Conservation (phyloP, 1,140 invertebrate species). For the Drosophila funebris region DNA sequence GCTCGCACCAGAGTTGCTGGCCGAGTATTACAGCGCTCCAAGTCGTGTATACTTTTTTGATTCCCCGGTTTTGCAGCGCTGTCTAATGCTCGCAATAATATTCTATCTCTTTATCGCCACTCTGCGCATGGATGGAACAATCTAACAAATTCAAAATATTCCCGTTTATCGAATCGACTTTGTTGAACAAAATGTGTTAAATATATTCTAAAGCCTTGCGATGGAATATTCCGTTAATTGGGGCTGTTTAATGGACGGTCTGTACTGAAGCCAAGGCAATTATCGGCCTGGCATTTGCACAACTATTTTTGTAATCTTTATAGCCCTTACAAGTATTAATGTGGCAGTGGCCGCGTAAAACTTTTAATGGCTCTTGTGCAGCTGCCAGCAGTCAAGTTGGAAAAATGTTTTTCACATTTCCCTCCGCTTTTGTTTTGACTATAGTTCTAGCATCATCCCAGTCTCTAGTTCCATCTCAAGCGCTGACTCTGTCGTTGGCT, state of each 20-base stretch:
- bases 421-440: slow-evolving; percentile 57
- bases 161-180: neutral
- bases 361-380: slow-evolving; percentile 72
- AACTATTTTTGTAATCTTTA: slow-evolving; percentile 73
- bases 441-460: neutral
- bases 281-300: slow-evolving; percentile 63
- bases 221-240: slow-evolving; percentile 40
- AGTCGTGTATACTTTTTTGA: neutral
- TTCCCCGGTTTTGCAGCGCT: slow-evolving; percentile 6
- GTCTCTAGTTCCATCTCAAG: slow-evolving; percentile 4
- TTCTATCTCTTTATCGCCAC: neutral
- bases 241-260: slow-evolving; percentile 4
- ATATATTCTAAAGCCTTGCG: neutral
- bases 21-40: neutral
- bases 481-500: slow-evolving; percentile 16
- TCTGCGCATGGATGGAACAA: neutral
- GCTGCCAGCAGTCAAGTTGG: slow-evolving; percentile 70
- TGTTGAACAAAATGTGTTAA: slow-evolving; percentile 2
- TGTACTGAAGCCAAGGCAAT: slow-evolving; percentile 53
- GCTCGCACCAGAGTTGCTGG: slow-evolving; percentile 32
- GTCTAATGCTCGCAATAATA: slow-evolving; percentile 6
- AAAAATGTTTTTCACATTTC: slow-evolving; percentile 49
- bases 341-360: slow-evolving; percentile 60
- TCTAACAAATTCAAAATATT: neutral
- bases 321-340: slow-evolving; percentile 72